Percentiles rank a stretch among this genome's conserved stretches.
These are phyloP conservation scores for Mylabris phalerata DNA, from an alignment of 1,140 invertebrate genomes.

Conservation along the genomic window DNA sequence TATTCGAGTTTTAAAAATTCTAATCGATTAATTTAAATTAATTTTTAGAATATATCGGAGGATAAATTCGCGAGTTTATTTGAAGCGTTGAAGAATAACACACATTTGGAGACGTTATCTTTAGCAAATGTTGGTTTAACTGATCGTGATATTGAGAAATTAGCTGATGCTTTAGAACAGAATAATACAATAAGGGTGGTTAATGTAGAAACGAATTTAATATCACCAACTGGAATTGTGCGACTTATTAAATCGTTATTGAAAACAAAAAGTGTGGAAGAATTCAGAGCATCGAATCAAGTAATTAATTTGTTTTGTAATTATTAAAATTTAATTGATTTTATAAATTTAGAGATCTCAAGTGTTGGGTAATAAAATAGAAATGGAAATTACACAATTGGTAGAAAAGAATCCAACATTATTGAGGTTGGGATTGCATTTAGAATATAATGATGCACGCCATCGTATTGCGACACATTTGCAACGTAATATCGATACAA, in stretches of 20 bases:
- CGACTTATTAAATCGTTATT: slow-evolving; percentile 79
- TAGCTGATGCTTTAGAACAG: slow-evolving; percentile 78
- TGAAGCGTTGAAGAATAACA: slow-evolving; percentile 82
- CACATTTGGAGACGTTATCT: slow-evolving; percentile 83
- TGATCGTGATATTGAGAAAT: slow-evolving; percentile 75
- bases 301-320: slow-evolving; percentile 45
- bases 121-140: slow-evolving; percentile 90
- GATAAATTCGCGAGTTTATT: slow-evolving; percentile 90
- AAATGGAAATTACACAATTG: slow-evolving; percentile 93
- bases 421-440: slow-evolving; percentile 84
- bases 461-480: slow-evolving; percentile 87
- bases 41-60: slow-evolving; percentile 86
- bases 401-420: slow-evolving; percentile 90
- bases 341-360: slow-evolving; percentile 69
- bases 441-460: slow-evolving; percentile 93
- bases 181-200: slow-evolving; percentile 84
- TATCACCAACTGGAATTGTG: slow-evolving; percentile 77
- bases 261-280: slow-evolving; percentile 78
- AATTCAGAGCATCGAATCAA: slow-evolving; percentile 94
- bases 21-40: slow-evolving; percentile 1
- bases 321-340: not conserved
- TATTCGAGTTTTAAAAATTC: not conserved
- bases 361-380: slow-evolving; percentile 93
- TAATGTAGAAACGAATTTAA: slow-evolving; percentile 96
- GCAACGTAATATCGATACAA: slow-evolving; percentile 94